Evolutionary conservation across 2,888 invertebrate genomes (phyloP), one percentile per base, ranked within the genome.

Genomic region (Pimpla rufipes): DNA sequence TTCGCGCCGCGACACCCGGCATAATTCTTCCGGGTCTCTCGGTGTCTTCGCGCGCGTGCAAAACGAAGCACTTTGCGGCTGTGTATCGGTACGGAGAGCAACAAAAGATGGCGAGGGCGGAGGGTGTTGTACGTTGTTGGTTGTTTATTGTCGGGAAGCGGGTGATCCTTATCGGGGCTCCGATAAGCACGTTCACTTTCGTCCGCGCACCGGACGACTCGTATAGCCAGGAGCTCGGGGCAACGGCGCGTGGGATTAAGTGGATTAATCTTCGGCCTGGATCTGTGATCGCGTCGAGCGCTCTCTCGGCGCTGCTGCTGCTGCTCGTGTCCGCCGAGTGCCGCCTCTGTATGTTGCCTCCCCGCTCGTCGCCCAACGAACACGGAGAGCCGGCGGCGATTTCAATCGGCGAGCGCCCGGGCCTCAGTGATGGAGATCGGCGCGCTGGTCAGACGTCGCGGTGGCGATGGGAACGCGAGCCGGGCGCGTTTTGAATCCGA

Each of bases 241-340:
- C 59, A 67, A n/a, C 50, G 7, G 11, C 50, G 62, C 59, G 45
- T 47, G 66, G 79, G 83, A 79, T 83, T 79, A 83, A 83, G 83
- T 79, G 83, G 64, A 74, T 80, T 80, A 80, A 83, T 83, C 83
- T 83, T 70, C 83, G 80, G 68, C 83, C 83, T 83, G 67, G 70
- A 83, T 83, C 83, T 83, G 40, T 13, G 62, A 37, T 37, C 11
- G 21, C 18, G 8, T 42, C 8, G 23, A 66, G 42, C 42, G 2
- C 29, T 18, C 66, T 29, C 29, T 18, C 66, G 42, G n/a, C n/a
- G 21, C 45, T 66, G 42, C 21, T 45, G 45, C 42, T 66, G 21
- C 42, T 40, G 66, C 13, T 1, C 23, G 45, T 45, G 7, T 21
- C 29, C 5, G 29, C 29, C 5, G 29, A n/a, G 3, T 29, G 29